A percentile compares a stretch with the other conserved stretches of the same genome.
These are phyloP conservation scores for Numida meleagris DNA, from an alignment of 2,113 vertebrate genomes.

Conservation along the genomic window DNA sequence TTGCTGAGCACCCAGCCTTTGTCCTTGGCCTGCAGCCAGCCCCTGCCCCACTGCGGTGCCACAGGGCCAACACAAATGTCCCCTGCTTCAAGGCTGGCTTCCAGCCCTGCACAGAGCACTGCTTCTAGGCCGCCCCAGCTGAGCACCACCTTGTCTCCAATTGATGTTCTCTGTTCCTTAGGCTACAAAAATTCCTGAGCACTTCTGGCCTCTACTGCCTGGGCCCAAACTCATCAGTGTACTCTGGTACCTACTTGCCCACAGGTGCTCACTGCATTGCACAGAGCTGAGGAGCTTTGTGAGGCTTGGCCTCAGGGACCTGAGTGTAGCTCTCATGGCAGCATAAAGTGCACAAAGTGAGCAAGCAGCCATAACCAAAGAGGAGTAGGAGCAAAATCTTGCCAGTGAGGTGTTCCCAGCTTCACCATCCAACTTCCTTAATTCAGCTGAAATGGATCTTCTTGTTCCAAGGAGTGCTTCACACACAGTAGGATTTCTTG, in stretches of 20 bases:
- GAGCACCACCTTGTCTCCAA: not conserved
- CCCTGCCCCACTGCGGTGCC: not conserved
- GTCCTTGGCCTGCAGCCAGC: not conserved
- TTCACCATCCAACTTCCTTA: not conserved
- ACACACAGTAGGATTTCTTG: rapidly evolving
- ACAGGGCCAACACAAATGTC: not conserved
- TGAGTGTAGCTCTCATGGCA: rapidly evolving
- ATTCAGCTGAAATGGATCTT: not conserved
- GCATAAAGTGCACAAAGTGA: not conserved
- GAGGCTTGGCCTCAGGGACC: not conserved
- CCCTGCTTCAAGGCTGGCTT: not conserved
- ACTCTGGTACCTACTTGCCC: not conserved
- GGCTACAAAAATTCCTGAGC: not conserved
- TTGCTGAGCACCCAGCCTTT: not conserved
- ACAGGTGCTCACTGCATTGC: rapidly evolving
- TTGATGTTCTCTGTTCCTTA: not conserved
- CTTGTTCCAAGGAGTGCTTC: not conserved
- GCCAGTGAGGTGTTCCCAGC: not conserved
- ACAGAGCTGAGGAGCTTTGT: not conserved
- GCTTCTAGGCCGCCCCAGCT: rapidly evolving
- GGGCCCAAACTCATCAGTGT: not conserved
- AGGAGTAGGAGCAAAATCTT: rapidly evolving
- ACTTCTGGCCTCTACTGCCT: not conserved
- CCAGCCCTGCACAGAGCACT: not conserved
- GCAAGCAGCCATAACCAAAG: not conserved